Conservation (phyloP, 1,140 invertebrate genomes). For the Pseudomyrmex concolor region DNA sequence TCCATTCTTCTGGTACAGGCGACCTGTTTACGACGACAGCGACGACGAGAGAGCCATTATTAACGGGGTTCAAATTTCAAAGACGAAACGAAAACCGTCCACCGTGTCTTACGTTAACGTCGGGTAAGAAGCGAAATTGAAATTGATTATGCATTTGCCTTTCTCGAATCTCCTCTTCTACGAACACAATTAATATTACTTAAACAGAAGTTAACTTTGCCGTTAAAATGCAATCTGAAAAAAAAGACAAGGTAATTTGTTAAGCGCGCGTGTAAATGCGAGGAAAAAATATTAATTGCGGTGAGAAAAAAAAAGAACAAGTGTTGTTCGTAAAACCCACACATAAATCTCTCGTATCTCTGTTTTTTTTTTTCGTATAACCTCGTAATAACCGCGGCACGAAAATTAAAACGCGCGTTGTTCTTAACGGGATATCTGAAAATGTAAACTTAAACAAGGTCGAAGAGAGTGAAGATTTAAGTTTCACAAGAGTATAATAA, state of each 20-base stretch:
- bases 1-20: slow-evolving; percentile 66
- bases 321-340: no score
- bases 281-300: neutral
- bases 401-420: neutral
- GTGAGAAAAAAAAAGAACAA: neutral
- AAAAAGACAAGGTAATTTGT: neutral
- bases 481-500: slow-evolving; percentile 2
- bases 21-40: slow-evolving; percentile 61
- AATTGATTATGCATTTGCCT: slow-evolving; percentile 14
- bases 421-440: slow-evolving; percentile 14
- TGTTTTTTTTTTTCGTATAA: no score
- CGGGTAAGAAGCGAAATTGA: slow-evolving; percentile 57
- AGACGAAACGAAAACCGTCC: slow-evolving; percentile 21
- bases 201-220: no score
- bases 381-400: no score
- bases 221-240: neutral
- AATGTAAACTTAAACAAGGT: neutral
- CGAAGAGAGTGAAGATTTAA: slow-evolving; percentile 2
- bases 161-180: no score
- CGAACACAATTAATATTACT: no score
- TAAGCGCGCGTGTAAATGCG: neutral
- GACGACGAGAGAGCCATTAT: slow-evolving; percentile 34
- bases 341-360: no score
- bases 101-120: slow-evolving; percentile 66
- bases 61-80: slow-evolving; percentile 17